Percentiles rank a stretch among this genome's conserved stretches.
phyloP scores from a whole-genome alignment of 2,888 invertebrate species.

The Hemicrepidius hirtus region DNA sequence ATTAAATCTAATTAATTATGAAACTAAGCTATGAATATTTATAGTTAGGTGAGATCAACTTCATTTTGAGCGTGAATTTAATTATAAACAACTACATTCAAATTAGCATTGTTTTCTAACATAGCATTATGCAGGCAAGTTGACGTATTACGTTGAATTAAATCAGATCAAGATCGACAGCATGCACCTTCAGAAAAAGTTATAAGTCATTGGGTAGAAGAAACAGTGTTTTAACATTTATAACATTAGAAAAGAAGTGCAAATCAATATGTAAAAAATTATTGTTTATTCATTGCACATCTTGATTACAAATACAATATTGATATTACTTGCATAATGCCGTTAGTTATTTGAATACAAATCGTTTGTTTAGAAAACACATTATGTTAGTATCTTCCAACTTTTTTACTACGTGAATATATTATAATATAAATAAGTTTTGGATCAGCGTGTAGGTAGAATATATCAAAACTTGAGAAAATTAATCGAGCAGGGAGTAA shows the following conservation, averaged over 20 bases:
- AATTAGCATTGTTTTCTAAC: too few species aligned
- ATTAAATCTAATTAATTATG: slow-evolving; percentile 22
- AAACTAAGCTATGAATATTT: slow-evolving; percentile 26
- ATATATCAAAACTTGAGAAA: neutral
- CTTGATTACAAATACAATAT: slow-evolving; percentile 34
- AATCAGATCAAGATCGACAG: neutral
- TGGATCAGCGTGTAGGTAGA: neutral
- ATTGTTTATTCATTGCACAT: slow-evolving; percentile 1
- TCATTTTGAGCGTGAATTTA: neutral
- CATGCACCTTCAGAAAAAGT: neutral
- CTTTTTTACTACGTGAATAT: slow-evolving; percentile 3
- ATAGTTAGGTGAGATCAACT: neutral
- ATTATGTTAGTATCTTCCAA: slow-evolving; percentile 10
- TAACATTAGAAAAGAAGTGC: slow-evolving; percentile 17
- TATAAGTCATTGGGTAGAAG: neutral
- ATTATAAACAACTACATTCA: neutral
- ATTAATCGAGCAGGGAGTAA: slow-evolving; percentile 2
- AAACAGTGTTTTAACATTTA: neutral
- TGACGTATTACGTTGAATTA: too few species aligned
- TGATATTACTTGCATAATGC: slow-evolving; percentile 40
- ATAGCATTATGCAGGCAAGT: too few species aligned
- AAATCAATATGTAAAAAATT: neutral
- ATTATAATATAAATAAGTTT: slow-evolving; percentile 8
- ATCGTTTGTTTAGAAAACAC: slow-evolving; percentile 12
- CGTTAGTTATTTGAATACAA: slow-evolving; percentile 10